A percentile compares a stretch with the other conserved stretches of the same genome.
Conservation (phyloP, 2,113 vertebrate genomes). For the Meriones unguiculatus region DNA sequence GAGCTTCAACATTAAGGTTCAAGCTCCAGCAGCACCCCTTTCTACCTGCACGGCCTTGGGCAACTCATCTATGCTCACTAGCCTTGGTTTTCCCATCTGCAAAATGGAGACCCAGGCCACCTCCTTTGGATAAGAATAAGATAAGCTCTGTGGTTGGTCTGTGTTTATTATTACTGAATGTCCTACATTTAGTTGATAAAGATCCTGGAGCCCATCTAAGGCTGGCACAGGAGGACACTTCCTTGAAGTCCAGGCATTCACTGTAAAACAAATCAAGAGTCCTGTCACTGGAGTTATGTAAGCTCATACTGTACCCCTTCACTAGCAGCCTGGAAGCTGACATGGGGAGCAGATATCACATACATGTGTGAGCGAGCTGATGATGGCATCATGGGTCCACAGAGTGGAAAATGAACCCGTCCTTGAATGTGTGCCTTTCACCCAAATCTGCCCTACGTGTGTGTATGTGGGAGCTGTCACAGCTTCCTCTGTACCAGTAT, state of each 20-base stretch:
- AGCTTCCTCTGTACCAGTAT: accelerated
- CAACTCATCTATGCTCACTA: not conserved
- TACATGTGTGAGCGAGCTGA: accelerated
- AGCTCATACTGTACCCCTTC: accelerated
- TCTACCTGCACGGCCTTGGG: not conserved
- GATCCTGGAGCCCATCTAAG: accelerated
- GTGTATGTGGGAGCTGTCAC: accelerated
- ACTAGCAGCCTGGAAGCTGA: accelerated
- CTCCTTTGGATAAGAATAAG: accelerated
- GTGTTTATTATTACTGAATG: too few relatives aligned
- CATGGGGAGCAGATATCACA: not conserved
- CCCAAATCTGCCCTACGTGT: accelerated
- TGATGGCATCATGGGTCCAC: not conserved
- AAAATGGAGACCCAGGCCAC: not conserved
- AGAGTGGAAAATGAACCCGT: accelerated
- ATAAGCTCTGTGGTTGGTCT: not conserved
- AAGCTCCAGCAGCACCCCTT: not conserved
- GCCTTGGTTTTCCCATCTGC: constrained; percentile 1
- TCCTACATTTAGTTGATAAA: not conserved
- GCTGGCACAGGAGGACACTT: accelerated
- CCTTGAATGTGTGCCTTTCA: not conserved
- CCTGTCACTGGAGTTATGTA: not conserved
- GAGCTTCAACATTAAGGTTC: accelerated
- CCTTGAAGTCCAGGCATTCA: too few relatives aligned
- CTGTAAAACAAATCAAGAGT: accelerated